Evolutionary conservation across 2,113 vertebrate species (phyloP), one percentile per base, ranked within the genome.

Genomic region (Plecotus auritus): DNA sequence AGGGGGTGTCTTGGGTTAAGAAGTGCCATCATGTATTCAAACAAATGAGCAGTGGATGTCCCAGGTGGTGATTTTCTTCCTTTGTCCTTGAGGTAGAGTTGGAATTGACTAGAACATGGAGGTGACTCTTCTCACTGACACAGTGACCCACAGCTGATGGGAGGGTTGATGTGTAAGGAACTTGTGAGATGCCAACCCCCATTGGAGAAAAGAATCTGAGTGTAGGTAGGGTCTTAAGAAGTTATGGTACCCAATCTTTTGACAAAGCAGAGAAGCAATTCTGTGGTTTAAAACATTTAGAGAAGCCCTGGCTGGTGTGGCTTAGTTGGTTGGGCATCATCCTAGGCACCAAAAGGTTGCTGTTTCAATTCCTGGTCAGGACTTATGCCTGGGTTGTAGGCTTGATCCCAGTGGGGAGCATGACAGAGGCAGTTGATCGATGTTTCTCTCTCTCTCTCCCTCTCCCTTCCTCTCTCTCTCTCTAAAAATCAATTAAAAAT

Each of bases 81-180:
- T 92, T 96, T 91, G 66, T 37, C 69, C 28, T 40, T 56, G 80
- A 92, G 28, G 51, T 83, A 85, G 70, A 90, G 20, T 94, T 40
- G 88, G n/a, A 96, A 87, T 81, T 77, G 14, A 90, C 67, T 82
- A 47, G 83, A 95, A 84, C 86, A 83, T 54, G 35, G 13, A 82
- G 9, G 30, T 13, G 0, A 91, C 37, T 90, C 61, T 85, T 76
- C 81, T 90, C 67, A 69, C 47, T 89, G 70, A 93, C 54, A 90
- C 12, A 42, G 42, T 69, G 47, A 73, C 59, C 66, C 40, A 67
- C 30, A 95, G 42, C 42, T 80, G 37, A 70, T 73, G 13, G 14
- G 49, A 66, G 8, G 42, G 23, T 51, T 85, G 45, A 22, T 18
- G 3, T 64, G 10, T 49, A 45, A 45, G 69, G 32, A 56, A n/a